Evolutionary conservation across 2,113 vertebrate genomes (phyloP).

Genomic region (Theristicus caerulescens): DNA sequence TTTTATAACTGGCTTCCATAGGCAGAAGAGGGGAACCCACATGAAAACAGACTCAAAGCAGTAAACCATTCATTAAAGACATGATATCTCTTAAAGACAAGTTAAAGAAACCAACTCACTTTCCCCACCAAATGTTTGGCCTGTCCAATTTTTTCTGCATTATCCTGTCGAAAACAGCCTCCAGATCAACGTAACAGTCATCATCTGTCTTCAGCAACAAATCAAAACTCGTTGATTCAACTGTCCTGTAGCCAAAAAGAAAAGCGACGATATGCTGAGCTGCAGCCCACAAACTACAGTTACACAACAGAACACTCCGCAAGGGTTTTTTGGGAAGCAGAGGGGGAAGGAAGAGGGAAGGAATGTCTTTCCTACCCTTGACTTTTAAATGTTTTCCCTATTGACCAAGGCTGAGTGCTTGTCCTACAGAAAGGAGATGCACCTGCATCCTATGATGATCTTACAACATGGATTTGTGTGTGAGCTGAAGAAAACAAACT

Average conservation of each 20-base stretch:
- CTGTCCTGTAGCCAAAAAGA: constrained; percentile 79
- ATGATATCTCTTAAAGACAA: not conserved
- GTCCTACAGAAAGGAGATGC: not conserved
- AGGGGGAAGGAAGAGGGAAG: not conserved
- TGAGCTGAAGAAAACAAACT: not conserved
- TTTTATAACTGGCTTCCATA: not conserved
- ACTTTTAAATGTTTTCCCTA: not conserved
- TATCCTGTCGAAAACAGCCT: constrained; percentile 88
- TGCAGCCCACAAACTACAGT: not conserved
- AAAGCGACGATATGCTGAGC: not conserved
- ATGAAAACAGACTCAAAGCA: not conserved
- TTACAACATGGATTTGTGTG: not conserved
- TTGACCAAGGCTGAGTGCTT: not conserved
- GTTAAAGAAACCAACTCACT: constrained; percentile 79
- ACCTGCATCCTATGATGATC: not conserved
- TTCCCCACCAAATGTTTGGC: constrained; percentile 96
- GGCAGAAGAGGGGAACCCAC: not conserved
- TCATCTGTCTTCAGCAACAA: constrained; percentile 96
- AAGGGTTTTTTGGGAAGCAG: not conserved
- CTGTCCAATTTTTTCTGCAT: constrained; percentile 80
- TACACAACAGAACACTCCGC: not conserved
- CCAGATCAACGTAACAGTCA: constrained; percentile 94
- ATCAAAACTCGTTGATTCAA: constrained; percentile 85
- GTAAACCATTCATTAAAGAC: not conserved
- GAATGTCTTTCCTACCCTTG: not conserved